Evolutionary conservation across 1,140 invertebrate genomes (phyloP).

Genomic region (Drosophila suzukii): DNA sequence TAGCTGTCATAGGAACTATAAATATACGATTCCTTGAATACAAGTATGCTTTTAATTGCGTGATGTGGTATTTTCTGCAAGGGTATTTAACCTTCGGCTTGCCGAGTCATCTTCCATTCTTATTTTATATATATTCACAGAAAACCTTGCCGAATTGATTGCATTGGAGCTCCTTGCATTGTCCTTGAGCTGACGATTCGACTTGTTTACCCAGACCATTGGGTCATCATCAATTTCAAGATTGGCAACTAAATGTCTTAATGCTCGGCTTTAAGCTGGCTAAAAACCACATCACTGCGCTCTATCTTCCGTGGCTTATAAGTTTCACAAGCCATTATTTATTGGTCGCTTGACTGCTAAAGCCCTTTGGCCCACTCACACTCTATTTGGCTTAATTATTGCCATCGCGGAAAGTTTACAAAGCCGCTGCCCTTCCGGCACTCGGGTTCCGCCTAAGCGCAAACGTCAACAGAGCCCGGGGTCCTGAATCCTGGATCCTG

Average conservation of each 20-base stretch:
- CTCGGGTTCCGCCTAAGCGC: slow-evolving; percentile 58
- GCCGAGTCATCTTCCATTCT: too few species aligned
- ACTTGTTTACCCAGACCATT: slow-evolving; percentile 41
- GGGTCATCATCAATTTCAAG: slow-evolving; percentile 3
- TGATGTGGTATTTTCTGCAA: too few species aligned
- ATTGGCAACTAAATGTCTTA: slow-evolving; percentile 70
- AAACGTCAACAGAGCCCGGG: slow-evolving; percentile 61
- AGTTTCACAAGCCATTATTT: slow-evolving; percentile 57
- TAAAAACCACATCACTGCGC: slow-evolving; percentile 50
- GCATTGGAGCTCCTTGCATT: slow-evolving; percentile 21
- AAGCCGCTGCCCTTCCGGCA: slow-evolving; percentile 61
- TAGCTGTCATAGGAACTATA: too few species aligned
- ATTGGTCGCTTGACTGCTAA: slow-evolving; percentile 34
- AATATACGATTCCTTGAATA: too few species aligned
- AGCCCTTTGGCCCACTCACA: slow-evolving; percentile 17
- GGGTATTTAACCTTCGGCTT: too few species aligned
- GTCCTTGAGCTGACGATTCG: slow-evolving; percentile 44
- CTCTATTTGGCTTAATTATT: slow-evolving; percentile 64
- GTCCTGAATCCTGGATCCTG: slow-evolving; percentile 38
- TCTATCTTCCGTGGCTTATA: slow-evolving; percentile 40
- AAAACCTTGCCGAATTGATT: slow-evolving; percentile 31
- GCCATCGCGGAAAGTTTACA: slow-evolving; percentile 64
- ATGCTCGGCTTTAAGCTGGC: slow-evolving; percentile 51
- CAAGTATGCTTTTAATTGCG: too few species aligned
- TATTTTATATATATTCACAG: slow-evolving; percentile 14